These are phyloP conservation scores for Discoglossus pictus DNA, from an alignment of 2,797 vertebrate species.

Conservation along the genomic window DNA sequence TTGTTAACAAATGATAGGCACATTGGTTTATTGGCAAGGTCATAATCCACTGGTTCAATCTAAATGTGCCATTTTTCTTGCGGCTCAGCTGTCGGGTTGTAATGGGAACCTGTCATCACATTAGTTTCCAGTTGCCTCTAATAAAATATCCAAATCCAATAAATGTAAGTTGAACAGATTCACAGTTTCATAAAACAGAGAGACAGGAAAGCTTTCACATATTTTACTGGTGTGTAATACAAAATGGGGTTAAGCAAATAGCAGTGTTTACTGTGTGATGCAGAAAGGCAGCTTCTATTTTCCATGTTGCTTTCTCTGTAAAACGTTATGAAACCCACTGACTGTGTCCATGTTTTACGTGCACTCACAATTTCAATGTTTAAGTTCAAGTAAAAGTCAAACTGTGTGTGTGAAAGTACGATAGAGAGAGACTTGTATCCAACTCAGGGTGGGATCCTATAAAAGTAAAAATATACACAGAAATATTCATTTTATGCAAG, in stretches of 20 bases:
- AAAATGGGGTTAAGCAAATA: slow-evolving; percentile 3
- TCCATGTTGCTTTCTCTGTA: no score
- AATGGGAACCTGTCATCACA: slow-evolving; percentile 44
- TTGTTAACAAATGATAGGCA: slow-evolving; percentile 39
- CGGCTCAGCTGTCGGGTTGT: slow-evolving; percentile 20
- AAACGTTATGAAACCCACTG: no score
- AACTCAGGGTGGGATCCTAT: no score
- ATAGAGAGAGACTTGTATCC: no score
- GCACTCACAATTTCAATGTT: no score
- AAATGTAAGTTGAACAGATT: slow-evolving; percentile 15
- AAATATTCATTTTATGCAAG: no score
- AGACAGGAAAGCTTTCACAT: slow-evolving; percentile 5
- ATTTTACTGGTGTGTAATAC: background rate
- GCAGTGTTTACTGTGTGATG: no score
- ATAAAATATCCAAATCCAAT: slow-evolving; percentile 46
- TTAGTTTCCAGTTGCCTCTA: slow-evolving; percentile 36
- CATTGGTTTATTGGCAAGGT: slow-evolving; percentile 36
- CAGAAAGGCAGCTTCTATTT: no score
- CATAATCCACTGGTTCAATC: slow-evolving; percentile 38
- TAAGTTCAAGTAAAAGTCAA: no score
- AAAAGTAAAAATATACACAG: no score
- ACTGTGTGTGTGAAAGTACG: no score
- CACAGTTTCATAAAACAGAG: slow-evolving; percentile 13
- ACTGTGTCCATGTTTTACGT: no score
- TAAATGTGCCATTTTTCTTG: slow-evolving; percentile 38